Evolutionary conservation across 2,888 invertebrate species (phyloP).

Genomic region (Malacosoma neustria): DNA sequence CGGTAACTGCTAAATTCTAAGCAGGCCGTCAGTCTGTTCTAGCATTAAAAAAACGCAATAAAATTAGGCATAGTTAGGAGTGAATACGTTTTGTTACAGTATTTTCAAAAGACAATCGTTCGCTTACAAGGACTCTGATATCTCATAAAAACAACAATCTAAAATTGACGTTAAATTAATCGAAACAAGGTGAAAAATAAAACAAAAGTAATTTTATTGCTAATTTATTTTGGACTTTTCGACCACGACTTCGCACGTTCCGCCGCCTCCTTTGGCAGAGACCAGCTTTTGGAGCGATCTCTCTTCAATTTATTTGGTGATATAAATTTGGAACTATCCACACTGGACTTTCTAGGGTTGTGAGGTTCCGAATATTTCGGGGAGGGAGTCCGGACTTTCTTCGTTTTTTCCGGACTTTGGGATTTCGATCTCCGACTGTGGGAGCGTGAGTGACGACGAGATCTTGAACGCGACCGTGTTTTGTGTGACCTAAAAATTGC

Average conservation of each 20-base stretch:
- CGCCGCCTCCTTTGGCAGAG: conserved; percentile 66
- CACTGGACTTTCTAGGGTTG: conserved; percentile 7
- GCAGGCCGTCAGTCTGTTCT: no score
- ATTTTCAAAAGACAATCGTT: no score
- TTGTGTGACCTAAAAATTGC: conserved; percentile 39
- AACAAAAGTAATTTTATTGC: not conserved
- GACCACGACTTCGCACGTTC: conserved; percentile 71
- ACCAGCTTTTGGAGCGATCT: conserved; percentile 75
- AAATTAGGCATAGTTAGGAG: no score
- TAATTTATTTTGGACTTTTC: conserved; percentile 42
- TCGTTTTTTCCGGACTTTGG: conserved; percentile 20
- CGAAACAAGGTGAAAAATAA: no score
- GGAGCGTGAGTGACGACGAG: conserved; percentile 33
- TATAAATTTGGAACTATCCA: conserved; percentile 18
- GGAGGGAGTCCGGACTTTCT: conserved; percentile 8
- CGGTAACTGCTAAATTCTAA: no score
- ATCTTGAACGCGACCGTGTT: conserved; percentile 43
- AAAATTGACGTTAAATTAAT: no score
- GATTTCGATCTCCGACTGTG: conserved; percentile 27
- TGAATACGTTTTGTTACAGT: no score
- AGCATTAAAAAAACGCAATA: no score
- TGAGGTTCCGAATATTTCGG: not conserved
- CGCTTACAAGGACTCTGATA: no score
- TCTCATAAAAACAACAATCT: no score
- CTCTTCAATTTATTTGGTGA: conserved; percentile 17